Base-by-base conservation (phyloP, 2,113 vertebrate genomes). In the Aviceda subcristata region DNA sequence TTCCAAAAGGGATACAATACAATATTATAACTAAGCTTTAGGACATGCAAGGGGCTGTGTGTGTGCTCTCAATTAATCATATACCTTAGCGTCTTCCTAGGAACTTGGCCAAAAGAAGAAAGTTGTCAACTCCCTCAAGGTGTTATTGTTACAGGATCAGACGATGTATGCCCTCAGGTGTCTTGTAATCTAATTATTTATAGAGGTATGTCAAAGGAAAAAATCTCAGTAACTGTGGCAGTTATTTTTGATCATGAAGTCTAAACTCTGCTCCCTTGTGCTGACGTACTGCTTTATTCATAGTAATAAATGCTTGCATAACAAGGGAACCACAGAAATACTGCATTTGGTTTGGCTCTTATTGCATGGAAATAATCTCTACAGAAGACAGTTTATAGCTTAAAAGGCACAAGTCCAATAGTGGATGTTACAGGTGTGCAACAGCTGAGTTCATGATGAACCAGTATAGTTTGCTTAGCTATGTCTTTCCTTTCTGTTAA, bases 151-250 rank as follows among this genome's bases (percentile, higher is more conserved):
- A 96, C 87, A 93, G 56, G 53, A 92, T 92, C 59, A 94, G 86
- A 91, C 41, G 43, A 93, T 93, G 86, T 95, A 89, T 71, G 78
- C 78, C 96, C 87, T 95, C 55, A 59, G 81, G 93, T 91, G 64
- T 74, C 81, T 91, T 92, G 93, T 94, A 95, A 95, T 94, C 55
- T 83, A 95, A 92, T 95, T 92, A 97, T 95, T 96, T 92, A 90
- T n/a, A 89, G 45, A 85, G 45, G 12, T 73, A 85, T 57, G 88
- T 84, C 78, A 85, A 88, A 94, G 29, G 56, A 88, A 90, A 91
- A 91, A 92, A 63, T 71, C 38, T 88, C 72, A 82, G 72, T 63
- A 96, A 91, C 92, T 92, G 26, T 36, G 51, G 45, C 53, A 92
- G 73, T 57, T 56, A 77, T 90, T 92, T 84, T 82, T 96, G 67